Base-by-base conservation (phyloP, 2,888 invertebrate genomes). In the Phengaris arion region DNA sequence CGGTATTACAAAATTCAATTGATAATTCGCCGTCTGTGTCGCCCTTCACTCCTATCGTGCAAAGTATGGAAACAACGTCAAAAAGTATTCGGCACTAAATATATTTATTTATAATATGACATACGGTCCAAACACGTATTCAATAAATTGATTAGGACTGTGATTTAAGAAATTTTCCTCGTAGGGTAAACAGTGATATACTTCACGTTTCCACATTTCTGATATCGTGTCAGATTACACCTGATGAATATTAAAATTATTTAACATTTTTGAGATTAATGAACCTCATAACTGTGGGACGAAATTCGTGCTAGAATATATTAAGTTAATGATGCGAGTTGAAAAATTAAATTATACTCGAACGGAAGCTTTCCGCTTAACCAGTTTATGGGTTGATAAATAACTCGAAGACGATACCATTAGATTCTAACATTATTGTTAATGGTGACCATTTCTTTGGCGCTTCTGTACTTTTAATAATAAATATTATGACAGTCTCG, bases 351-450 rank as follows among this genome's bases (percentile, higher is more conserved):
- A 70, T 35, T 13, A 64, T 45, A 13, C 35, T 22, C 54, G 52
- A 72, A 72, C 72, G 72, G 72, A 72, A 72, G 72, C 72, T 72
- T 72, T 72, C 35, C 72, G 72, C 54, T 72, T 52, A 72, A 72
- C 52, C 72, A 70, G 70, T 70, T 70, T 54, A 22, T 72, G 22
- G 46, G 13, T 22, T 52, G 52, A 52, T 35, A 35, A 15, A 72
- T 72, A 72, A 10, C 64, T 52, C 35, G 72, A 54, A 72, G 72
- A 72, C 52, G 51, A 52, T 52, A 35, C 72, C 22, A 72, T 52
- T 72, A 69, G 69, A 48, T 69, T 48, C 48, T 48, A 35, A 52
- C 52, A 72, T 72, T 72, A 72, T 12, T 13, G 52, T 9, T 72
- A 72, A 72, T 72, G 72, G 10, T 52, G 51, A 52, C 45, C 54